Percentiles rank a stretch among this genome's conserved stretches.
These are phyloP conservation scores for Watsonalla cultraria DNA, from an alignment of 2,888 invertebrate genomes.

Conservation along the genomic window DNA sequence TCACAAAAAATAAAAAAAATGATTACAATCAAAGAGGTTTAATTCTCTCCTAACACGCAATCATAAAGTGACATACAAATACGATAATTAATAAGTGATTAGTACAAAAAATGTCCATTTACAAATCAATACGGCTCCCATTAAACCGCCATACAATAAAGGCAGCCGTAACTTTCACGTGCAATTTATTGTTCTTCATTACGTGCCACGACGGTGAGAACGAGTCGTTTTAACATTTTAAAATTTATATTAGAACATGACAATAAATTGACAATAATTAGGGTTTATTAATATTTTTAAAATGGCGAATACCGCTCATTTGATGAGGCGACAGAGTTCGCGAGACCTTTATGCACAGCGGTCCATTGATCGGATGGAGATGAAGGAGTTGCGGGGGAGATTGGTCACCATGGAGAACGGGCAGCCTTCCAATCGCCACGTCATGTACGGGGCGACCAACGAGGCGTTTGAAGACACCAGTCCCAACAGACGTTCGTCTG, in stretches of 20 bases:
- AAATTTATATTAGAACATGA: slow-evolving; percentile 14
- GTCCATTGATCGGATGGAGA: slow-evolving; percentile 90
- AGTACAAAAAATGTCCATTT: slow-evolving; percentile 31
- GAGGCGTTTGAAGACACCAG: slow-evolving; percentile 84
- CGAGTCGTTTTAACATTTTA: slow-evolving; percentile 37
- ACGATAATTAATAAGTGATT: slow-evolving; percentile 6
- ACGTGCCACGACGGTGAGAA: slow-evolving; percentile 64
- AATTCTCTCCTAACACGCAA: slow-evolving; percentile 4
- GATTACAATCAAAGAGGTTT: slow-evolving; percentile 16
- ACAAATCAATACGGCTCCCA: slow-evolving; percentile 35
- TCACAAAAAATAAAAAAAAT: slow-evolving; percentile 13
- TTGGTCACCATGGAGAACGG: slow-evolving; percentile 86
- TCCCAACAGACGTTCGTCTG: slow-evolving; percentile 59
- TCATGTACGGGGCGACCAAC: slow-evolving; percentile 92
- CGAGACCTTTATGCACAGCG: slow-evolving; percentile 89
- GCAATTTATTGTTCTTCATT: slow-evolving; percentile 49
- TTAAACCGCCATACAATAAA: slow-evolving; percentile 27
- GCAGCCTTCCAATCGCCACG: slow-evolving; percentile 65
- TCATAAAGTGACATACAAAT: not conserved
- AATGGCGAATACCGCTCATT: slow-evolving; percentile 95
- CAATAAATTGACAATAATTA: slow-evolving; percentile 36
- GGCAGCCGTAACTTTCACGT: slow-evolving; percentile 35
- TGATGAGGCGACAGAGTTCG: slow-evolving; percentile 92
- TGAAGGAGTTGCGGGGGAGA: slow-evolving; percentile 90
- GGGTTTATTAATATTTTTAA: slow-evolving; percentile 30